Evolutionary conservation across 2,113 vertebrate species (phyloP), one percentile per base, ranked within the genome.

Genomic region (Nycticryphes semicollaris): DNA sequence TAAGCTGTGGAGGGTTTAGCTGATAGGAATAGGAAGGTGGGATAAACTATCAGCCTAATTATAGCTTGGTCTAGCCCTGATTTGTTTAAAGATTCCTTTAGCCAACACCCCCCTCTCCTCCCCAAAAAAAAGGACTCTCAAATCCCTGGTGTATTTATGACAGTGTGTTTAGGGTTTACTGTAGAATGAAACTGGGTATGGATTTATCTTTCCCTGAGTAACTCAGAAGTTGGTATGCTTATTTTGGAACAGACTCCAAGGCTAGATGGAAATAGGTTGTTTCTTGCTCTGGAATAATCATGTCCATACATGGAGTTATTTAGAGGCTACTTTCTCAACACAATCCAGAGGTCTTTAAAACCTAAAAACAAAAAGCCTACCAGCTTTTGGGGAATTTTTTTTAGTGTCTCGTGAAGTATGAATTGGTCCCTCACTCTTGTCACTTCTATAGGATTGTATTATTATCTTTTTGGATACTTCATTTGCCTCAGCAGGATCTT

Each of bases 221-320:
- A 43, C 60, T 81, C 59, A 56, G 28, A 37, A 81, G 33, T 16
- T 79, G 56, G 25, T 60, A 16, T 84, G 89, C 87, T 95, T 94
- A 25, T 77, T 90, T 91, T 90, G 82, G 95, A 95, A 67, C 50
- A 76, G 81, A 33, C 35, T 43, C 43, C 57, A 37, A 47, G 73
- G 27, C 21, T 75, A n/a, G 62, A 41, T 16, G 53, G 82, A 93
- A 93, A 50, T 47, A 67, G 50, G 54, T 25, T 93, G 54, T 93
- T 94, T 86, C 50, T 79, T 91, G 66, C 73, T 91, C 20, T 17
- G 62, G 62, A 89, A 45, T 87, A 59, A 41, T 45, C 1, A 1
- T 77, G 47, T 80, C 94, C 90, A 47, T 95, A 95, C 78, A 95
- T 89, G 93, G 93, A 90, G 8, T 91, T 94, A 91, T 54, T 91